phyloP scores from a whole-genome alignment of 1,140 invertebrate genomes.

The Aphaenogaster rudis region DNA sequence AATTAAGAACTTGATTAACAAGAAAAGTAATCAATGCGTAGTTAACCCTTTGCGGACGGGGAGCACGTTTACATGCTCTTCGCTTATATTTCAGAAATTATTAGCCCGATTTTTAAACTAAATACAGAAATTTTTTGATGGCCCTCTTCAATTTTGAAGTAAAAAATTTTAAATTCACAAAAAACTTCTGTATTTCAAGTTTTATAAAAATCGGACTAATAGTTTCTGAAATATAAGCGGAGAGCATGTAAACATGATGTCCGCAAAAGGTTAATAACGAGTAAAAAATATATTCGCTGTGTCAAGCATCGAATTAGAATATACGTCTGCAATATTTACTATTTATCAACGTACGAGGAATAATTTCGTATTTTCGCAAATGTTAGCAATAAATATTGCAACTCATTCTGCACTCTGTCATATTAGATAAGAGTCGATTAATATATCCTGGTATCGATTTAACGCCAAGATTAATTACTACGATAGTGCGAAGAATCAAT shows the following conservation, averaged over 20 bases:
- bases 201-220: too few species aligned
- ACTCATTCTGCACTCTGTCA: neutral
- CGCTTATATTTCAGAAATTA: too few species aligned
- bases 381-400: neutral
- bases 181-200: too few species aligned
- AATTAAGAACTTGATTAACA: slow-evolving; percentile 5
- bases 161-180: too few species aligned
- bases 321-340: neutral
- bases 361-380: neutral
- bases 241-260: too few species aligned
- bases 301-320: neutral
- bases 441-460: slow-evolving; percentile 34
- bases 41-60: neutral
- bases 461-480: slow-evolving; percentile 49
- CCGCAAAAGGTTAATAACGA: neutral
- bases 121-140: too few species aligned
- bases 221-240: too few species aligned
- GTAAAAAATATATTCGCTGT: neutral
- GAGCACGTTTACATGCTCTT: too few species aligned
- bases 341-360: neutral
- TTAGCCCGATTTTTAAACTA: too few species aligned
- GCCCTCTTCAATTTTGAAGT: too few species aligned
- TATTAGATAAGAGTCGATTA: slow-evolving; percentile 35
- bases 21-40: neutral
- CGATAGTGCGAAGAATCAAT: slow-evolving; percentile 15